phyloP scores from a whole-genome alignment of 1,140 invertebrate species.

The Lasioglossum baleicum region DNA sequence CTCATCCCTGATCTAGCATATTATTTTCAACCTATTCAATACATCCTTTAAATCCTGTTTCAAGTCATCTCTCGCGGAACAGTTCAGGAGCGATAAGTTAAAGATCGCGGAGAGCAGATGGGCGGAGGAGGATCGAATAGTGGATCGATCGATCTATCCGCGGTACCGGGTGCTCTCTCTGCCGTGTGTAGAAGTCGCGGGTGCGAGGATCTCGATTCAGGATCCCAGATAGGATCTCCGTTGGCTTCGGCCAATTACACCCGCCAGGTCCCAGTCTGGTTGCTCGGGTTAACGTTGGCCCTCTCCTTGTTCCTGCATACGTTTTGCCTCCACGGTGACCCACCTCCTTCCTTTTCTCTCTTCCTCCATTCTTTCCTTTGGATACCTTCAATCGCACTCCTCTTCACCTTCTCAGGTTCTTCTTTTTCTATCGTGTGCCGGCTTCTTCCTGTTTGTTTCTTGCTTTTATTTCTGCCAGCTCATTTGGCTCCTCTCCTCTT shows the following conservation, averaged over 20 bases:
- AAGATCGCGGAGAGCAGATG: not conserved
- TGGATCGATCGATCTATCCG: constrained; percentile 23
- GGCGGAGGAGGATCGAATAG: not conserved
- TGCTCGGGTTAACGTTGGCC: constrained; percentile 58
- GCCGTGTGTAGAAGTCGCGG: constrained; percentile 52
- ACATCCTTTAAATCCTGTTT: too few relatives aligned
- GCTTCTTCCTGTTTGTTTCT: too few relatives aligned
- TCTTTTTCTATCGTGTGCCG: too few relatives aligned
- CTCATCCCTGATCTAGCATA: too few relatives aligned
- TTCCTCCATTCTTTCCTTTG: not conserved
- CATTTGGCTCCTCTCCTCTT: too few relatives aligned
- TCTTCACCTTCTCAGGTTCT: not conserved
- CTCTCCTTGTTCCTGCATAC: constrained; percentile 64
- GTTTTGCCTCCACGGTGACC: constrained; percentile 58
- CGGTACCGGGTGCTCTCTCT: constrained; percentile 43
- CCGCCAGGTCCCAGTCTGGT: constrained; percentile 44
- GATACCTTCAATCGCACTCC: not conserved
- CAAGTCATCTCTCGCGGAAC: too few relatives aligned
- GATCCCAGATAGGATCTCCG: constrained; percentile 63
- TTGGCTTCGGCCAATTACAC: constrained; percentile 69
- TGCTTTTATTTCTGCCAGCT: too few relatives aligned
- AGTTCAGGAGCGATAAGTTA: too few relatives aligned
- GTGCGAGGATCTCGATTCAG: constrained; percentile 70
- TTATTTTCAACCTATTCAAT: too few relatives aligned
- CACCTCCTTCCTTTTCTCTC: constrained; percentile 21